Evolutionary conservation across 2,888 invertebrate genomes (phyloP), one percentile per base, ranked within the genome.

Genomic region (Resseliella maxima): DNA sequence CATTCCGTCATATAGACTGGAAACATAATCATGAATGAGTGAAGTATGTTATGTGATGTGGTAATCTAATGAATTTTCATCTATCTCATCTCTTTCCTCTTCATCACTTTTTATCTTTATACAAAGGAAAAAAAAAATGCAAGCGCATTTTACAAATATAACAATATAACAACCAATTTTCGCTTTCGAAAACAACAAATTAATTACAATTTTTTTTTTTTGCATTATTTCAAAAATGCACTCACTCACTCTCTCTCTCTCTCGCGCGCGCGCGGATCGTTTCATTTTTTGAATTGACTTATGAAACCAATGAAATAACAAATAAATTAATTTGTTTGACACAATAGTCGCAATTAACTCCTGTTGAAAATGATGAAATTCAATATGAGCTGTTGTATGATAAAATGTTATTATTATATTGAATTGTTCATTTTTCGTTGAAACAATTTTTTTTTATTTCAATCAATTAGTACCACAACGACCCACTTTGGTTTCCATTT

Each of bases 291-390:
- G 59, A 24, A 24, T 59, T 59, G 24, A 5, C 5, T 59, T 59
- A 59, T 59, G 59, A 59, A 24, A 10, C n/a, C 24, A 59, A 72
- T 72, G 18, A 72, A 72, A 59, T 59, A 27, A 27, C n/a, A n/a
- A 50, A 27, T 59, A n/a, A 59, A 72, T 31, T 31, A 72, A 72
- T 72, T 72, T 21, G n/a, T 72, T 31, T 72, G 72, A 72, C 35
- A 50, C 72, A 72, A 72, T 72, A 2, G 31, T 15, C 31, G 27
- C 72, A 72, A 72, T 72, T 72, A 31, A 31, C 72, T 24, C 12
- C 24, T 27, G 72, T 27, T 12, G 31, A 35, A n/a, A 72, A 12
- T 35, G 31, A 72, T 72, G 59, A 24, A 59, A n/a, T 59, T n/a
- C 59, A 24, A 27, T 59, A 12, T 15, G 24, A 27, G 18, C n/a